These are phyloP conservation scores for Alethe diademata DNA, from an alignment of 2,113 vertebrate genomes.

Conservation along the genomic window DNA sequence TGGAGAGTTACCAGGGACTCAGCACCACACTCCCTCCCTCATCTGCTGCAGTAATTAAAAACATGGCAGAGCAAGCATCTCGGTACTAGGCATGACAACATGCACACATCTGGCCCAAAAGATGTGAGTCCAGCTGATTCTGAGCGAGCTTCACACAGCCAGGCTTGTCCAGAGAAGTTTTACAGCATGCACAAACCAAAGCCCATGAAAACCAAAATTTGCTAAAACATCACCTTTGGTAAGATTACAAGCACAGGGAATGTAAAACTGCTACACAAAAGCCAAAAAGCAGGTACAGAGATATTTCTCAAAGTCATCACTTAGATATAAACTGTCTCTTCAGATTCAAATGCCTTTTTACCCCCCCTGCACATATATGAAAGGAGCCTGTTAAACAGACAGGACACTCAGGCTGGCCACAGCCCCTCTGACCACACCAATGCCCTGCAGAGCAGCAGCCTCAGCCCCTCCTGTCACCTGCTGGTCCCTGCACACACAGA, in stretches of 20 bases:
- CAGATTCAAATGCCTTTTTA: background rate
- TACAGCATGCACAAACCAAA: background rate
- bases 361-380: fast-evolving
- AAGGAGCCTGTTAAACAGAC: background rate
- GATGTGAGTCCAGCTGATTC: background rate
- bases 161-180: background rate
- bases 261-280: background rate
- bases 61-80: background rate
- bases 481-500: background rate
- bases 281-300: background rate
- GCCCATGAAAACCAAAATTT: background rate
- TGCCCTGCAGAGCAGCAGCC: fast-evolving
- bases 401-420: background rate
- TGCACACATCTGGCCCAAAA: background rate
- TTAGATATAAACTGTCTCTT: background rate
- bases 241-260: background rate
- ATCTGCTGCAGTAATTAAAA: background rate
- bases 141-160: background rate
- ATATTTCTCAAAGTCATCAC: background rate
- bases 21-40: background rate
- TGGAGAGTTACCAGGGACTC: background rate
- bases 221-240: background rate
- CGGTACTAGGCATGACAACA: fast-evolving
- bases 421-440: background rate
- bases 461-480: background rate